These are phyloP conservation scores for Tetranychus piercei DNA, from an alignment of 2,888 invertebrate genomes.

Conservation along the genomic window DNA sequence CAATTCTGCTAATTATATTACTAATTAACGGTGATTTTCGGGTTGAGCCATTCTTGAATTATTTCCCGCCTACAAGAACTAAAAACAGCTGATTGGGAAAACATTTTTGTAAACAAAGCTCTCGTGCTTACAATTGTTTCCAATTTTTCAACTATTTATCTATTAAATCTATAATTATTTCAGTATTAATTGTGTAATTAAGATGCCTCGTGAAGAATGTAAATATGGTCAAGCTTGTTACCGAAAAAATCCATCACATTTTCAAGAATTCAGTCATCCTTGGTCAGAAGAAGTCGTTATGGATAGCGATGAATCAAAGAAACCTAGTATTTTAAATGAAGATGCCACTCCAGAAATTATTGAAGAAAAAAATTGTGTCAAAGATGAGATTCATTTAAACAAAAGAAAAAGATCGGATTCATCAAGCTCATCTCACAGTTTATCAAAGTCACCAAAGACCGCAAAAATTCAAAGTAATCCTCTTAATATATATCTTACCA, in stretches of 20 bases:
- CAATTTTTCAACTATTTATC: too few relatives aligned
- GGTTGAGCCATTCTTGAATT: background rate
- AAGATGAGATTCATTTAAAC: background rate
- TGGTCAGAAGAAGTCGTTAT: constrained; percentile 32
- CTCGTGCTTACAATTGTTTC: too few relatives aligned
- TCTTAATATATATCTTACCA: constrained; percentile 30
- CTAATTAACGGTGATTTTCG: background rate
- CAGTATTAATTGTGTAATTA: background rate
- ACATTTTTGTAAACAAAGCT: too few relatives aligned
- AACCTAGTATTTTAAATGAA: background rate
- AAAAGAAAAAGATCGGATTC: background rate
- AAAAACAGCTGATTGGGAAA: too few relatives aligned
- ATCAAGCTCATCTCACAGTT: background rate
- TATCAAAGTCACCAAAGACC: background rate
- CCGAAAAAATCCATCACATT: constrained; percentile 63
- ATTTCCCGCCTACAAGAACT: too few relatives aligned
- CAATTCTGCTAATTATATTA: background rate
- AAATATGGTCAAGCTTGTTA: constrained; percentile 59
- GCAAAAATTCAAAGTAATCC: background rate
- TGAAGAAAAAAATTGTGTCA: background rate
- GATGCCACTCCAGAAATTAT: background rate
- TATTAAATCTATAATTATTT: background rate
- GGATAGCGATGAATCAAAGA: background rate
- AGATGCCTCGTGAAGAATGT: constrained; percentile 35
- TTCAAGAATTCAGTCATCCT: constrained; percentile 56